Evolutionary conservation across 2,888 invertebrate species (phyloP), one percentile per base, ranked within the genome.

Genomic region (Resseliella maxima): DNA sequence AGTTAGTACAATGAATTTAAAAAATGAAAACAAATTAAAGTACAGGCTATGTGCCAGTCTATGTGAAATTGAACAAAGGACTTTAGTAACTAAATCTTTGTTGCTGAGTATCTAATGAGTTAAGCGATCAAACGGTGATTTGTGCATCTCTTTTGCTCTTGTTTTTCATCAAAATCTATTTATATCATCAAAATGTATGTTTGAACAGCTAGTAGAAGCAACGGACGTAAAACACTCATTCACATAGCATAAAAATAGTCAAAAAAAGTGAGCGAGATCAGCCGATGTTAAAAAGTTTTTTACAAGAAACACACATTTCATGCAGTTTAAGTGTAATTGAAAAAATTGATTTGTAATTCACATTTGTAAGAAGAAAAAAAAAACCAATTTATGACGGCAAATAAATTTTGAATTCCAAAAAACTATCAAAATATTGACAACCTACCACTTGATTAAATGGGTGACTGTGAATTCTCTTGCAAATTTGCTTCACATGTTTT

Each of bases 401-500:
- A n/a, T n/a, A n/a, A n/a, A n/a, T n/a, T n/a, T n/a, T n/a, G 45
- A 12, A 45, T 10, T 45, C 5, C 8, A 18, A 50, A 50, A 15
- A 50, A 50, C 2, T 50, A 8, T 15, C 46, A 18, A 50, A 50
- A 50, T 50, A 18, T 50, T 18, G 8, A 15, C 8, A 18, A 15
- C 83, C 38, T 83, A 83, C 83, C 38, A 83, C 24, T 38, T 38
- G 36, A 38, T 83, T 83, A 12, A 83, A 83, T 18, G 83, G 38
- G n/a, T 83, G 83, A 24, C 83, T 83, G n/a, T 83, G 83, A n/a
- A 83, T 83, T 12, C 83, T 38, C 38, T 83, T 83, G 38, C 83
- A 83, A 12, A 83, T 83, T 83, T 83, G 83, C 21, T 83, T 83
- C 12, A 38, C 83, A 83, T 83, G 36, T 83, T 83, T 83, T 38